A percentile compares a stretch with the other conserved stretches of the same genome.
phyloP scores from a whole-genome alignment of 2,113 vertebrate species.

The Crotalus tigris region DNA sequence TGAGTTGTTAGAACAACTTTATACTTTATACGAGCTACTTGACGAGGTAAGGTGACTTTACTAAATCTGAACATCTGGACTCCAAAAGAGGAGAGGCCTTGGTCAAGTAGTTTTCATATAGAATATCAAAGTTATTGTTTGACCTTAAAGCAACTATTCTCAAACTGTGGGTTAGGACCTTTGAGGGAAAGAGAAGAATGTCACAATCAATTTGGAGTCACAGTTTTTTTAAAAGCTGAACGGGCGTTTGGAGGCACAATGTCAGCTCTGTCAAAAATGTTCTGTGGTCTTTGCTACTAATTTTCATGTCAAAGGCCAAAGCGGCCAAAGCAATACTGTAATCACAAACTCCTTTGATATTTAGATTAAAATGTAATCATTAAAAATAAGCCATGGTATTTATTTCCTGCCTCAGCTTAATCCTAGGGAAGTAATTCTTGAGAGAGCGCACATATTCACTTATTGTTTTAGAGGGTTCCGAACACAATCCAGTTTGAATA shows the following conservation, averaged over 20 bases:
- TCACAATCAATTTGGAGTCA: neutral
- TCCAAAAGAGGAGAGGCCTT: neutral
- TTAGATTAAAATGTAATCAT: neutral
- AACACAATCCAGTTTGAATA: neutral
- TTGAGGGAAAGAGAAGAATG: neutral
- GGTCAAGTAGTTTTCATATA: neutral
- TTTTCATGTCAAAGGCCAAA: neutral
- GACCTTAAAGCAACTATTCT: neutral
- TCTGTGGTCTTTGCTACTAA: neutral
- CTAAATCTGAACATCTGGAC: neutral
- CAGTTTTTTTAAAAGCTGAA: neutral
- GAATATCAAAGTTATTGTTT: neutral
- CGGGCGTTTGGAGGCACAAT: neutral
- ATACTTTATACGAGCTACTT: neutral
- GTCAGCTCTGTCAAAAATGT: neutral
- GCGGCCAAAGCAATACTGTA: neutral
- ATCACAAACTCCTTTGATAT: neutral
- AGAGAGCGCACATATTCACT: neutral
- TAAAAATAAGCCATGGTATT: neutral
- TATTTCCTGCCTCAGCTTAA: neutral
- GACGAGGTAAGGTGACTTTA: neutral
- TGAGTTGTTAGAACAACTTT: neutral
- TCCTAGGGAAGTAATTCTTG: neutral
- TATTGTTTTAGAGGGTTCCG: neutral
- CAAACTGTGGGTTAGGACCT: neutral